Evolutionary conservation across 2,113 vertebrate genomes (phyloP).

Genomic region (Chloebia gouldiae): DNA sequence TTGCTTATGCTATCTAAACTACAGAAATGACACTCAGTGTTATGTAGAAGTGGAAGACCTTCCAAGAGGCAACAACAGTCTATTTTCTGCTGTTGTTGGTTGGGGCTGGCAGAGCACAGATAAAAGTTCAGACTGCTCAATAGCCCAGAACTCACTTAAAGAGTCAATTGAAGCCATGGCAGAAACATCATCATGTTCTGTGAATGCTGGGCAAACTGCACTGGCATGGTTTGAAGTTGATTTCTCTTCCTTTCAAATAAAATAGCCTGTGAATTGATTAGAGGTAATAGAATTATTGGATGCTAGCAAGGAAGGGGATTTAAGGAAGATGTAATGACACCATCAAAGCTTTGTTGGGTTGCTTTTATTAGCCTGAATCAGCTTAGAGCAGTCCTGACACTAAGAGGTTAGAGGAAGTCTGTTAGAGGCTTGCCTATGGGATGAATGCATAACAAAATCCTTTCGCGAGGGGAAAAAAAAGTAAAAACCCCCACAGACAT

Average conservation of each 20-base stretch:
- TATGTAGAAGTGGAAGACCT: neutral
- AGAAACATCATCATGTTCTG: neutral
- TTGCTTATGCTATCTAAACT: neutral
- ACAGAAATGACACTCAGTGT: neutral
- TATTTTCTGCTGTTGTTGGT: neutral
- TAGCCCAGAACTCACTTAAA: constrained; percentile 4
- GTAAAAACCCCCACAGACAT: neutral
- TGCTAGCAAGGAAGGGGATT: constrained; percentile 61
- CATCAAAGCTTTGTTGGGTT: constrained; percentile 72
- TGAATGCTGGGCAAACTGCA: neutral
- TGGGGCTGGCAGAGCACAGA: neutral
- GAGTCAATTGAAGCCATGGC: constrained; percentile 24
- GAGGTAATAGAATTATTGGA: constrained; percentile 54
- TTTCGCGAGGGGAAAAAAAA: neutral
- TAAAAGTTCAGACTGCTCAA: neutral
- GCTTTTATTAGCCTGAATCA: constrained; percentile 70
- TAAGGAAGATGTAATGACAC: constrained; percentile 63
- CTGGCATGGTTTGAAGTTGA: neutral
- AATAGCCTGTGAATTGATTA: constrained; percentile 60
- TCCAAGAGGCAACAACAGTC: neutral
- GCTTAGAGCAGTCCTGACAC: constrained; percentile 61
- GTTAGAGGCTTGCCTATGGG: constrained; percentile 67
- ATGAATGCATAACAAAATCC: constrained; percentile 69
- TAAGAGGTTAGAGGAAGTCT: constrained; percentile 68
- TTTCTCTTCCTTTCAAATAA: constrained; percentile 48